Conservation (phyloP, 2,888 invertebrate genomes). For the Matsumyia berberina region DNA sequence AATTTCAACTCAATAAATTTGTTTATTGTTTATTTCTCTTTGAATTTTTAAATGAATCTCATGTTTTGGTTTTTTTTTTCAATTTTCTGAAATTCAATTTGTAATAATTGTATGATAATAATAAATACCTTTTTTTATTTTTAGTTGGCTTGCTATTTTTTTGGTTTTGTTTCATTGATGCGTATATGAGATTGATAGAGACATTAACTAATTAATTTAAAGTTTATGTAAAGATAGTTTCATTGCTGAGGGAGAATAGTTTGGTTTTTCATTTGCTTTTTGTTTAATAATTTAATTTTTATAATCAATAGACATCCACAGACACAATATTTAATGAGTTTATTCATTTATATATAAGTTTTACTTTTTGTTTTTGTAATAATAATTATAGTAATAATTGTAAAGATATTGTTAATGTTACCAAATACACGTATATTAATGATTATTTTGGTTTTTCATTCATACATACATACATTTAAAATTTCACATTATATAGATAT, state of each 20-base stretch:
- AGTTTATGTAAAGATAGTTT: conserved; percentile 73
- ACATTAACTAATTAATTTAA: conserved; percentile 76
- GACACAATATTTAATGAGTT: conserved; percentile 75
- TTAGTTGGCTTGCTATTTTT: conserved; percentile 59
- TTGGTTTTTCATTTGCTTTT: conserved; percentile 33
- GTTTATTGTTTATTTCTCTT: conserved; percentile 63
- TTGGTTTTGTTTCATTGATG: conserved; percentile 57
- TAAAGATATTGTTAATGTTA: conserved; percentile 74
- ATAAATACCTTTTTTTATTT: conserved; percentile 53
- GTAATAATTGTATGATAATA: conserved; percentile 69
- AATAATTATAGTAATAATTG: conserved; percentile 63
- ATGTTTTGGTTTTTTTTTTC: conserved; percentile 43
- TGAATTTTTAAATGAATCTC: conserved; percentile 64
- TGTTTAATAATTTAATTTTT: conserved; percentile 66
- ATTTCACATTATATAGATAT: conserved; percentile 68
- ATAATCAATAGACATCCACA: conserved; percentile 76
- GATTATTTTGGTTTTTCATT: conserved; percentile 52
- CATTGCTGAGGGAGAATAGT: conserved; percentile 74
- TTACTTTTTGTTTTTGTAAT: conserved; percentile 43
- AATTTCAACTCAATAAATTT: conserved; percentile 46
- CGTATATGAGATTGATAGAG: conserved; percentile 76
- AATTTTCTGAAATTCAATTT: conserved; percentile 64
- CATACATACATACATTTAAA: conserved; percentile 61
- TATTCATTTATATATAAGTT: conserved; percentile 57
- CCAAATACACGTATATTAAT: conserved; percentile 72